Conservation (phyloP, 2,797 vertebrate species). For the Sternotherus odoratus region DNA sequence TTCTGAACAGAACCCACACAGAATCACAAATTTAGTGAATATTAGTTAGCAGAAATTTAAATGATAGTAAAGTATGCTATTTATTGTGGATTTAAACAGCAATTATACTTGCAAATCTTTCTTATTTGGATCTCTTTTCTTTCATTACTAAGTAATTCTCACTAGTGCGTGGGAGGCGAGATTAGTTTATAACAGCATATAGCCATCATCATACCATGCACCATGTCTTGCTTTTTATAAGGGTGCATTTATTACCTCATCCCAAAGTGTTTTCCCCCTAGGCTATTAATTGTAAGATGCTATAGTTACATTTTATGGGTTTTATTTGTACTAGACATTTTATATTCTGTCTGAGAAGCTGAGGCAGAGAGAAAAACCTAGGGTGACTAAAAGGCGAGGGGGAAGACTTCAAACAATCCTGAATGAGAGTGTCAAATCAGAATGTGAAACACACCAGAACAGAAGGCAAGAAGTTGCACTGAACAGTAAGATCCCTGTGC, state of each 20-base stretch:
- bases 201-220: not conserved
- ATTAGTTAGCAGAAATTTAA: not conserved
- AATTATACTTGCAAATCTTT: not conserved
- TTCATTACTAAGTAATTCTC: not conserved
- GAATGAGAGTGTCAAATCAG: not conserved
- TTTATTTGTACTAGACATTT: not conserved
- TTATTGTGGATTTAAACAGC: not conserved
- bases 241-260: not conserved
- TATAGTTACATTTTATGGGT: not conserved
- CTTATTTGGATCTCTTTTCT: not conserved
- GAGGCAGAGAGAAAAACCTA: not conserved
- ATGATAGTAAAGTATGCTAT: not conserved
- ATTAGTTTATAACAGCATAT: not conserved
- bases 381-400: not conserved
- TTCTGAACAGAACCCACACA: not conserved
- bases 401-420: not conserved
- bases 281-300: not conserved
- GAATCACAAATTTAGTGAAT: not conserved
- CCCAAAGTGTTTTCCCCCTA: too few species aligned
- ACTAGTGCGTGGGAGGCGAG: not conserved
- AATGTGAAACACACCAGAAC: not conserved
- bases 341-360: not conserved
- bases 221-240: not conserved
- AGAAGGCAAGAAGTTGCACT: too few species aligned
- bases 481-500: not conserved